These are phyloP conservation scores for Baccha elongata DNA, from an alignment of 2,888 invertebrate species.

Conservation along the genomic window DNA sequence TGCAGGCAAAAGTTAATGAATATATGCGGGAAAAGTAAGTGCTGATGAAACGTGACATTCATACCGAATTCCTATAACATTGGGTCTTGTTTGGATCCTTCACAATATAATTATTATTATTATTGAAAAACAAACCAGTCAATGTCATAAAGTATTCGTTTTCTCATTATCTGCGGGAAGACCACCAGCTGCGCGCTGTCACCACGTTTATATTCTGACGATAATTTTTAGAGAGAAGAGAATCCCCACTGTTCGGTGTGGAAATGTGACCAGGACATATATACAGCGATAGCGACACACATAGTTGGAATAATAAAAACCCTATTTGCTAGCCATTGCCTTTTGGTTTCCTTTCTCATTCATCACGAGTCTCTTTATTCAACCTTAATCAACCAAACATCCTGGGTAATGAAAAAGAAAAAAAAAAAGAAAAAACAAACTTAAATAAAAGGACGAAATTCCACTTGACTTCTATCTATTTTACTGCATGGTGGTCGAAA, in stretches of 20 bases:
- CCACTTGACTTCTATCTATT: conserved; percentile 36
- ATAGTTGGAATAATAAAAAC: conserved; percentile 44
- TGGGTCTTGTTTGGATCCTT: background rate
- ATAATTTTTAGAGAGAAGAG: background rate
- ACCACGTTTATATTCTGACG: conserved; percentile 9
- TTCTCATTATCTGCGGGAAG: conserved; percentile 50
- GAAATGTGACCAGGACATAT: conserved; percentile 35
- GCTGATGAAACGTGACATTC: conserved; percentile 65
- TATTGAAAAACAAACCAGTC: conserved; percentile 7
- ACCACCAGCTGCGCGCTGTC: conserved; percentile 54
- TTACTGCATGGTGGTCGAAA: conserved; percentile 64
- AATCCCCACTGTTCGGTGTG: conserved; percentile 27
- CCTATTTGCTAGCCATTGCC: conserved; percentile 48
- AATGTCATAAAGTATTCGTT: conserved; percentile 38
- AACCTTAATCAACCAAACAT: conserved; percentile 69
- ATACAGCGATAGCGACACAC: background rate
- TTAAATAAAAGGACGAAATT: conserved; percentile 41
- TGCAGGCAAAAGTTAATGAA: conserved; percentile 53
- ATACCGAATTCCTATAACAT: conserved; percentile 25
- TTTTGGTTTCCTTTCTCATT: conserved; percentile 40
- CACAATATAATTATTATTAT: background rate
- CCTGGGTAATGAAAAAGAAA: conserved; percentile 41
- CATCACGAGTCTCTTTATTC: conserved; percentile 45
- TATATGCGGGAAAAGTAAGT: no score
- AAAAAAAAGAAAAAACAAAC: conserved; percentile 18